Evolutionary conservation across 1,140 invertebrate species (phyloP), one percentile per base, ranked within the genome.

Genomic region (Heliconius congener): DNA sequence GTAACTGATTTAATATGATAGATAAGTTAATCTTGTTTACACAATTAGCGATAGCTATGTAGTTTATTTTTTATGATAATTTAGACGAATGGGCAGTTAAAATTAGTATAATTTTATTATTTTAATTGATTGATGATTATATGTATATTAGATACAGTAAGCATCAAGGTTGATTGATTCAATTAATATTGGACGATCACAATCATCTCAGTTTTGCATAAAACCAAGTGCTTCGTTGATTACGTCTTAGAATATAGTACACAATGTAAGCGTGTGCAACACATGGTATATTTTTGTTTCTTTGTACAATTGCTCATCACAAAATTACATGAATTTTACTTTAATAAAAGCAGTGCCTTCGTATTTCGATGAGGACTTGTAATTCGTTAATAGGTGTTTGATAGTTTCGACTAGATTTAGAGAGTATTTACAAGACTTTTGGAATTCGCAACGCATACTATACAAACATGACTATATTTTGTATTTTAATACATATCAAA

Each of bases 11-110:
- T 87, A 86, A 87, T 81, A 85, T 85, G 86, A 75, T 93, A 91
- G 89, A 86, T 88, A 87, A 87, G 78, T 88, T 89, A 89, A 92
- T 88, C 88, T 84, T 93, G 90, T 93, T 90, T 90, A 94, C 90
- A 91, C 90, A 86, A 88, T 88, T 92, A 93, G 90, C 81, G 81
- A 83, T 93, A 94, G 91, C 85, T 88, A 86, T 86, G 88, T 92
- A 92, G 88, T 90, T 89, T 89, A 88, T 88, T 88, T 52, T 88
- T 87, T 81, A 86, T 60, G 66, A 74, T 80, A 74, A 82, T 80
- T 73, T 70, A 83, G 80, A 87, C 77, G 76, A 82, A 80, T 82
- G 73, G 80, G 82, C 77, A 83, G 74, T 81, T 80, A 78, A 78
- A 71, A 50, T 76, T 78, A 74, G 46, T 77, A 57, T 77, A 30